Percentiles rank a stretch among this genome's conserved stretches.
phyloP scores from a whole-genome alignment of 2,797 vertebrate species.

The Alcedo quadribrachys region DNA sequence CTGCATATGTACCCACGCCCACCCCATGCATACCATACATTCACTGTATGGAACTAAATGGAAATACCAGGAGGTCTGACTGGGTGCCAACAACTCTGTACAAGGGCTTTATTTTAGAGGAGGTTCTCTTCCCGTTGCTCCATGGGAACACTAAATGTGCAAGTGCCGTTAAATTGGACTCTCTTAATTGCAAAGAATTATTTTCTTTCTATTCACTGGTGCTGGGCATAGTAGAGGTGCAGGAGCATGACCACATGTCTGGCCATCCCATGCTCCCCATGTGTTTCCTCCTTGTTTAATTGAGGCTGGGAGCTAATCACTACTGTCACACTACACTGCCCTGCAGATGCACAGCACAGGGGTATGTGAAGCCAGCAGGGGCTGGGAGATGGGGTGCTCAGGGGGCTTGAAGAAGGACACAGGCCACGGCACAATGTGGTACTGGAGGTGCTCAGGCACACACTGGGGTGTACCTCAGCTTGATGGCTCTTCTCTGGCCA shows the following conservation, averaged over 20 bases:
- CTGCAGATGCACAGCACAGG: neutral
- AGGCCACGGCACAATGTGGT: accelerated
- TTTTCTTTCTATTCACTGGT: neutral
- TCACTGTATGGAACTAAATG: neutral
- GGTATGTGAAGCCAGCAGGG: accelerated
- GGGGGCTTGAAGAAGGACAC: neutral
- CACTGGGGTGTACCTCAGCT: neutral
- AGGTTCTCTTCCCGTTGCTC: neutral
- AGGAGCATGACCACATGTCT: neutral
- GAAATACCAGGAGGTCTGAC: neutral
- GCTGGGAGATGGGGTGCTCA: neutral
- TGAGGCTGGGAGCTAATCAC: neutral
- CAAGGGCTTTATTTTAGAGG: neutral
- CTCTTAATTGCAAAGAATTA: neutral
- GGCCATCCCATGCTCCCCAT: neutral
- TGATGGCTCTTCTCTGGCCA: neutral
- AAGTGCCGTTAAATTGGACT: neutral
- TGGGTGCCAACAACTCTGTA: neutral
- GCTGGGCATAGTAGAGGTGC: neutral
- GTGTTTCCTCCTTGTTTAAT: neutral
- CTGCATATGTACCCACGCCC: neutral
- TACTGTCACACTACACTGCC: neutral
- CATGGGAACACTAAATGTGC: neutral
- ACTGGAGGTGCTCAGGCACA: neutral
- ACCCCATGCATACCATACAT: neutral